Base-by-base conservation (phyloP, 2,888 invertebrate species). In the Opisthograptis luteolata region DNA sequence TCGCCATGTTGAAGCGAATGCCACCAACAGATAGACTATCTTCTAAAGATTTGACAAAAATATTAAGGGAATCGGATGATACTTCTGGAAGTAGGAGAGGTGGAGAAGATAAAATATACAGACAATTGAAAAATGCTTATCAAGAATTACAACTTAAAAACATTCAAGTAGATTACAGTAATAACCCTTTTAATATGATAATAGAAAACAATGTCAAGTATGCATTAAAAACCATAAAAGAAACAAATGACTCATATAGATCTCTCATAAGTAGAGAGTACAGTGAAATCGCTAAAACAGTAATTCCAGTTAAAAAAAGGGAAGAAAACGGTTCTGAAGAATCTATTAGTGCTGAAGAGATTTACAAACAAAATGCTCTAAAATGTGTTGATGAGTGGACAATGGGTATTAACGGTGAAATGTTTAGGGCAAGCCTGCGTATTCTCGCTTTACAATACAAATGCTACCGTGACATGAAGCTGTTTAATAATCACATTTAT, bases 361-460 rank as follows among this genome's bases (percentile, higher is more conserved):
- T 71, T 30, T 92, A 81, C 51, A 89, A 83, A 64, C 45, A 61
- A 24, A 87, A 88, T 56, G 81, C 77, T 40, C 54, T 87, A 9
- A 89, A 84, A 68, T 88, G 87, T 60, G 69, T 92, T 9, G 85
- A 92, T 14, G 93, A 94, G 73, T 94, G 93, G 93, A 78, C 79
- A 10, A 87, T 87, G 70, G 93, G 91, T 6, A 70, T 92, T 2
- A 83, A 87, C 43, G 93, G 92, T 14, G 94, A 94, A 80, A 82
- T 87, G 64, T 84, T 79, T 47, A 81, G 94, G 55, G 82, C 85
- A 1, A 80, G 73, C 32, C 65, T 91, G 32, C 86, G 93, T 34
- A 66, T 92, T 44, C 55, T 67, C 17, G 83, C 76, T 56, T 62
- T 82, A 56, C 77, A 86, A 55, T 63, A 85, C 62, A 79, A 89